Conservation (phyloP, 2,797 vertebrate species). For the Eurystomus glaucurus region DNA sequence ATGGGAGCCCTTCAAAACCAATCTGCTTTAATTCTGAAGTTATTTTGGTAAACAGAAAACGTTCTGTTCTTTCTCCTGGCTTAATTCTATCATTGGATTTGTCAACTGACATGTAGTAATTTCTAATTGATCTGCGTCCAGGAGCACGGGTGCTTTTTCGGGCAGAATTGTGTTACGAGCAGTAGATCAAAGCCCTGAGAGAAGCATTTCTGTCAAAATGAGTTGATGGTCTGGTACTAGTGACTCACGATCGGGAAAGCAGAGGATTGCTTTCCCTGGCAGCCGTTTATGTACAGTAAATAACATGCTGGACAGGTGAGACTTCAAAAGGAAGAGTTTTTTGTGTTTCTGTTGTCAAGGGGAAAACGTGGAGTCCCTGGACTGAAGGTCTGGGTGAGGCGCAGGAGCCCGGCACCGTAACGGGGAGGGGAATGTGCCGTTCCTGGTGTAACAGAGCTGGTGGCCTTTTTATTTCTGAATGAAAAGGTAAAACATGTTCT, state of each 20-base stretch:
- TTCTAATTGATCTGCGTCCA: constrained; percentile 8
- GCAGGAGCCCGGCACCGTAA: neutral
- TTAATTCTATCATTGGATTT: constrained; percentile 54
- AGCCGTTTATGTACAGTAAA: neutral
- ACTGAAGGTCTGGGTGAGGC: neutral
- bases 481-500: neutral
- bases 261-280: constrained; percentile 61
- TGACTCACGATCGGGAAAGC: constrained; percentile 17
- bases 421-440: neutral
- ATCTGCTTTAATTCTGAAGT: neutral
- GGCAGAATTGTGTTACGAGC: constrained; percentile 23
- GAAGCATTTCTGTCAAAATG: constrained; percentile 11
- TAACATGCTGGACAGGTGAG: neutral
- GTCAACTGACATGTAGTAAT: constrained; percentile 32
- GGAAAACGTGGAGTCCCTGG: neutral
- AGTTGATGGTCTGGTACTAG: neutral
- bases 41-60: constrained; percentile 39
- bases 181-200: constrained; percentile 37
- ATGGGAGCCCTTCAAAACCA: neutral
- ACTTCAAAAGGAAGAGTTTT: constrained; percentile 2
- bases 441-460: neutral
- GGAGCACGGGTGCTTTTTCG: neutral
- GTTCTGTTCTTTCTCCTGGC: neutral
- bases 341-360: constrained; percentile 18
- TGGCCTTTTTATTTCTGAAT: neutral